Conservation (phyloP, 2,888 invertebrate species). For the Drosophila longiperda region DNA sequence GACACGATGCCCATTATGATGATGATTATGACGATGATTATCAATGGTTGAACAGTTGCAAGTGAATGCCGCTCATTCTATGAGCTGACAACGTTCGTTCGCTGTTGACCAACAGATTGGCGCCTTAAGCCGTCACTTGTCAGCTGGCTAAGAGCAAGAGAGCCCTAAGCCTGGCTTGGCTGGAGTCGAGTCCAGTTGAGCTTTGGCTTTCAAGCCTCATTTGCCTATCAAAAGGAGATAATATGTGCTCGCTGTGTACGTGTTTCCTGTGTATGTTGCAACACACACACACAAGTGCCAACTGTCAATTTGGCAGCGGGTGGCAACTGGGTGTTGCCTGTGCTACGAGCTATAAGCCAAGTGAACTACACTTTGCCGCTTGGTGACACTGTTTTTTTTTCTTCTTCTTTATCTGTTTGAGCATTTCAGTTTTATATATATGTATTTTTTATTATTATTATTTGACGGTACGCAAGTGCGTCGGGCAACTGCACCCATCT, state of each 20-base stretch:
- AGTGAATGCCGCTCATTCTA: slow-evolving; percentile 45
- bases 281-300: slow-evolving; percentile 19
- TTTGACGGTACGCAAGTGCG: slow-evolving; percentile 34
- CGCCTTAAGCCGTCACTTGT: slow-evolving; percentile 64
- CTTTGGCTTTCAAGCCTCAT: slow-evolving; percentile 73
- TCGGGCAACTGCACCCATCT: slow-evolving; percentile 62
- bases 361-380: slow-evolving; percentile 54
- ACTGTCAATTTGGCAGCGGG: slow-evolving; percentile 25
- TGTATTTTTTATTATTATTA: background rate
- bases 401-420: background rate
- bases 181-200: slow-evolving; percentile 16
- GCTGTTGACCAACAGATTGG: slow-evolving; percentile 65
- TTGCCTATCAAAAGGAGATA: slow-evolving; percentile 79
- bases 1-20: slow-evolving; percentile 30
- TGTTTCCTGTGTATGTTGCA: slow-evolving; percentile 67
- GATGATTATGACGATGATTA: slow-evolving; percentile 32
- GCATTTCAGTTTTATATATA: background rate
- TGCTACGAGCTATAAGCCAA: slow-evolving; percentile 55
- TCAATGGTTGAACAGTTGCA: slow-evolving; percentile 42
- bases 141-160: slow-evolving; percentile 46
- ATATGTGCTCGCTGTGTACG: slow-evolving; percentile 68
- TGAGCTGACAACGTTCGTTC: slow-evolving; percentile 53
- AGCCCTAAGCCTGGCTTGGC: slow-evolving; percentile 29
- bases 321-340: slow-evolving; percentile 19
- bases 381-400: slow-evolving; percentile 51